Evolutionary conservation across 2,888 invertebrate genomes (phyloP).

Genomic region (Acleris laterana): DNA sequence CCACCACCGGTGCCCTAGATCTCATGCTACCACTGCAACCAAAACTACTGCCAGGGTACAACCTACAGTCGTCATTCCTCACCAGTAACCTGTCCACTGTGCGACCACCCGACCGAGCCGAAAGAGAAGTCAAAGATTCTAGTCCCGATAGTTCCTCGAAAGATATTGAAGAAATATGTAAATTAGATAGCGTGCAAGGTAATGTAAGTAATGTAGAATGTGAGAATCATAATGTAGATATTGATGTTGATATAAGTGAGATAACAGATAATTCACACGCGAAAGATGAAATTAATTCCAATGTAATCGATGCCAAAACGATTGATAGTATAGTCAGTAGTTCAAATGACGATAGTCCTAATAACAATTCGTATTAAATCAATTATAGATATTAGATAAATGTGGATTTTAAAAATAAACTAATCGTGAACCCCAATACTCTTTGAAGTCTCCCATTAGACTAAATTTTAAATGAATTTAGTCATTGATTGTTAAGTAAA

Average conservation of each 20-base stretch:
- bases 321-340: constrained; percentile 53
- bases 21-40: constrained; percentile 90
- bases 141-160: constrained; percentile 46
- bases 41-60: constrained; percentile 85
- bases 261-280: constrained; percentile 54
- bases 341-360: constrained; percentile 72
- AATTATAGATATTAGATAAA: constrained; percentile 23
- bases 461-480: constrained; percentile 44
- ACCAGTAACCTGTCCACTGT: constrained; percentile 82
- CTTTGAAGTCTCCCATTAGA: constrained; percentile 56
- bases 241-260: constrained; percentile 41
- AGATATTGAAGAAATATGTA: constrained; percentile 54
- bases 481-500: constrained; percentile 26
- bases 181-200: constrained; percentile 56
- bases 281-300: constrained; percentile 76
- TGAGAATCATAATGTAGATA: constrained; percentile 51
- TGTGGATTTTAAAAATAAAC: constrained; percentile 48
- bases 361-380: constrained; percentile 74
- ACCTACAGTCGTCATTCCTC: constrained; percentile 75
- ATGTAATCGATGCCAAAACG: constrained; percentile 63
- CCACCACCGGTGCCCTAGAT: constrained; percentile 88
- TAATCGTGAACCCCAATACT: constrained; percentile 59
- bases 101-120: constrained; percentile 67
- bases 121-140: constrained; percentile 53
- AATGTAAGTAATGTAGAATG: constrained; percentile 56